Percentiles rank a stretch among this genome's conserved stretches.
phyloP scores from a whole-genome alignment of 2,888 invertebrate genomes.

The Sesia apiformis region DNA sequence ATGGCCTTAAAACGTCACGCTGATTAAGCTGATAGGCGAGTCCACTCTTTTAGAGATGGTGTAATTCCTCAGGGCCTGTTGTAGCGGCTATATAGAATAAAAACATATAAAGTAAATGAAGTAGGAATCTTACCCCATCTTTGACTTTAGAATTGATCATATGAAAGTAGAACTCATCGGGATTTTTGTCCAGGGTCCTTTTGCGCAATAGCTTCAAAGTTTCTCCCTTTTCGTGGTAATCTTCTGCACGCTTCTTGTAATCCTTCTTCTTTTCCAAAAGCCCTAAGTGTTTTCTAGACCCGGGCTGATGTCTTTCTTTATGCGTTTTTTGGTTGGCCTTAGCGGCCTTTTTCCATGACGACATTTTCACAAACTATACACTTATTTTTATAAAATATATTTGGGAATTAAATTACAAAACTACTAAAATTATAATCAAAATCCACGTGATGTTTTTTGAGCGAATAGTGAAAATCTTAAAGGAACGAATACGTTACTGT shows the following conservation, averaged over 20 bases:
- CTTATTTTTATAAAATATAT: not conserved
- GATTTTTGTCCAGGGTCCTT: constrained; percentile 93
- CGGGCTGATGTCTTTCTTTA: constrained; percentile 89
- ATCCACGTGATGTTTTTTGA: too few species aligned
- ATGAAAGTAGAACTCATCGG: constrained; percentile 98
- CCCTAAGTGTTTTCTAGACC: constrained; percentile 83
- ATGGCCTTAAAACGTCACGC: too few species aligned
- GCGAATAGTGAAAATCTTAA: too few species aligned
- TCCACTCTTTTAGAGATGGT: too few species aligned
- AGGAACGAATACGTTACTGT: too few species aligned
- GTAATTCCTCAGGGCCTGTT: too few species aligned
- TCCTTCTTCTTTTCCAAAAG: constrained; percentile 93
- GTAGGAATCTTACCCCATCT: constrained; percentile 55
- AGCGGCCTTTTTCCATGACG: constrained; percentile 91
- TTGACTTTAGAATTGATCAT: constrained; percentile 92
- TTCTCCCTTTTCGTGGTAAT: constrained; percentile 87
- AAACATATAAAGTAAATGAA: too few species aligned
- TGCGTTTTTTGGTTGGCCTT: constrained; percentile 90
- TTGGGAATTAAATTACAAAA: too few species aligned
- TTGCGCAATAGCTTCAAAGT: constrained; percentile 87
- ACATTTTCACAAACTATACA: constrained; percentile 72
- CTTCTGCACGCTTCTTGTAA: constrained; percentile 84
- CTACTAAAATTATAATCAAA: too few species aligned
- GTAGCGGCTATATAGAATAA: too few species aligned
- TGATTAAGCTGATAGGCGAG: too few species aligned